Percentiles rank a stretch among this genome's conserved stretches.
Conservation (phyloP, 1,140 invertebrate genomes). For the Trinorchestia longiramus region DNA sequence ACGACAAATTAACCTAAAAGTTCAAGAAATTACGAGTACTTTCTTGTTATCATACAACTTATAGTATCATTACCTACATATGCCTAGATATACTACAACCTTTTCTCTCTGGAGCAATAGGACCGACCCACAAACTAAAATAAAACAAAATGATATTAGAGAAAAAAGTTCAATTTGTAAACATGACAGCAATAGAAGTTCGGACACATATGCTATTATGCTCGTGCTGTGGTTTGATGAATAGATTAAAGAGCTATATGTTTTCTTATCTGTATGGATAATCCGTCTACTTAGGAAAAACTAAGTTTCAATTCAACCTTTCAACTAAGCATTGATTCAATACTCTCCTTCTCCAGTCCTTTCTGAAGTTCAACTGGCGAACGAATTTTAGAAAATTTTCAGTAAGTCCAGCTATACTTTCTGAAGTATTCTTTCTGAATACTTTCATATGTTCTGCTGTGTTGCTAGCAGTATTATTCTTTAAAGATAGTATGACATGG, state of each 20-base stretch:
- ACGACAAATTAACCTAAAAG: not conserved
- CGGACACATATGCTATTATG: not conserved
- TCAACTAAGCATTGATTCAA: not conserved
- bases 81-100: not conserved
- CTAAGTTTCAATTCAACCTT: not conserved
- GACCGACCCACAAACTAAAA: not conserved
- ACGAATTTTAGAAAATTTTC: too few relatives aligned
- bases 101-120: not conserved
- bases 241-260: not conserved
- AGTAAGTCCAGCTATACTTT: too few relatives aligned
- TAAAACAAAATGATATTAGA: not conserved
- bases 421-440: too few relatives aligned
- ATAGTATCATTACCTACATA: not conserved
- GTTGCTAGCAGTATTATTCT: too few relatives aligned
- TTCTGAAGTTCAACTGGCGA: not conserved
- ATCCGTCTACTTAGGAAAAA: not conserved
- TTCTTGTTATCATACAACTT: not conserved
- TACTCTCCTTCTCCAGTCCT: not conserved
- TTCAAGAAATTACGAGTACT: not conserved
- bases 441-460: too few relatives aligned
- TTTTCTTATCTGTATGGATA: not conserved
- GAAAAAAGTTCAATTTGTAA: not conserved
- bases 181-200: not conserved
- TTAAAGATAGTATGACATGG: too few relatives aligned
- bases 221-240: not conserved